Base-by-base conservation (phyloP, 2,113 vertebrate species). In the Symphodus melops region DNA sequence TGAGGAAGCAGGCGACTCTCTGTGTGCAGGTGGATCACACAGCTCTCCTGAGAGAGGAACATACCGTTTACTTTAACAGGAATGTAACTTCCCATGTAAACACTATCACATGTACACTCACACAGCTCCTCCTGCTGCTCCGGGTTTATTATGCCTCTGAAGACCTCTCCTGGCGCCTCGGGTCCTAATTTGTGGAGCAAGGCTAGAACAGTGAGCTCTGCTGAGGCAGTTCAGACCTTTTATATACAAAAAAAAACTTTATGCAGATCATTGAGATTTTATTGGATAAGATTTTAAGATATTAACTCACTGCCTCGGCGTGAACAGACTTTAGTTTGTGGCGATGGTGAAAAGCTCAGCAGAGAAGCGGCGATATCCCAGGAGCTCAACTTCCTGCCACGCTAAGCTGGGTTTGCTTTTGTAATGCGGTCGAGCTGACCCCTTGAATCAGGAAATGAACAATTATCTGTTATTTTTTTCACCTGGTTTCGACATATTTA, bases 151-250 rank as follows among this genome's bases (percentile, higher is more conserved):
- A 13, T 58, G 12, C 5, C 37, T 28, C 1, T 49, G 46, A 70
- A 61, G 58, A 75, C 72, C 63, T 64, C 60, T 13, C 23, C 17
- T 28, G 54, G 55, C 73, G 1, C 60, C 8, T 57, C 44, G 36
- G 7, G 53, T 66, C 13, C 60, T 52, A 41, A 56, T 2, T 46
- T 20, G 21, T 9, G 25, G 33, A 55, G 25, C 25, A 21, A n/a
- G 28, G 8, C 36, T 28, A 42, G 42, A 49, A 25, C 48, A n/a
- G 48, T 44, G 13, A 3, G 39, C 39, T 41, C 39, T 41, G 11
- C 28, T 33, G 28, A 33, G 3, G 23, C 7, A 11, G 21, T 61
- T 77, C 44, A 64, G 17, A 11, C 20, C 14, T 23, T 69, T 57
- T 41, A 16, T n/a, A n/a, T n/a, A n/a, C n/a, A n/a, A n/a, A n/a